Percentiles rank a stretch among this genome's conserved stretches.
Evolutionary conservation across 53 echinoderm and acorn worm species (phyloP).

Genomic region (Stichopus horrens): DNA sequence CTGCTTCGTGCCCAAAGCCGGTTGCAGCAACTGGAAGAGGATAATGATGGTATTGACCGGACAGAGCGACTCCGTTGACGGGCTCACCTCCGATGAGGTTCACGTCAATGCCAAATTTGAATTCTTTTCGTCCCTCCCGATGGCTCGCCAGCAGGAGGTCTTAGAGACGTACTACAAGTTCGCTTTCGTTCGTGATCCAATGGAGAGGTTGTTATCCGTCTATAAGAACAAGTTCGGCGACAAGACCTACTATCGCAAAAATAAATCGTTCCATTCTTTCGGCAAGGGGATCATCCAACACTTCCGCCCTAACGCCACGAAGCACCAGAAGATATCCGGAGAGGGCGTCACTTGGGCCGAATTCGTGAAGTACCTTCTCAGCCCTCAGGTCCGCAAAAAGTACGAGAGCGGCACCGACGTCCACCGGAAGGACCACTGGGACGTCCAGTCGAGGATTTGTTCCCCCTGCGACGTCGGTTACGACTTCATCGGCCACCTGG

Average conservation of each 20-base stretch:
- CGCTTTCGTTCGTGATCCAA: conserved; percentile 68
- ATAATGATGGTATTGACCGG: conserved; percentile 82
- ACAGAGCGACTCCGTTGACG: conserved; percentile 57
- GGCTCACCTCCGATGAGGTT: conserved; percentile 69
- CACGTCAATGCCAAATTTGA: conserved; percentile 51
- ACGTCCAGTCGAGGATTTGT: conserved; percentile 68
- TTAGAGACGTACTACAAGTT: conserved; percentile 67
- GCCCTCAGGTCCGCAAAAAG: conserved; percentile 58
- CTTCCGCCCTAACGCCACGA: conserved; percentile 56
- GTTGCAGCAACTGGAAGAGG: conserved; percentile 94
- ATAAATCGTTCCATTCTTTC: conserved; percentile 61
- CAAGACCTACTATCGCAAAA: conserved; percentile 54
- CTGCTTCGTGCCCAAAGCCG: conserved; percentile 87
- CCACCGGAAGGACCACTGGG: conserved; percentile 80
- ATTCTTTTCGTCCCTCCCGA: conserved; percentile 53
- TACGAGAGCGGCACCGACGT: conserved; percentile 63
- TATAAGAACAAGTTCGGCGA: conserved; percentile 71
- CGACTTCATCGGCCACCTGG: conserved; percentile 77
- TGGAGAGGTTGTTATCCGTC: conserved; percentile 64
- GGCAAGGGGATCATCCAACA: conserved; percentile 68
- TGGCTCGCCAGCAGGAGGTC: conserved; percentile 45
- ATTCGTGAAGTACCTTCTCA: conserved; percentile 72
- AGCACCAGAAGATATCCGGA: conserved; percentile 50
- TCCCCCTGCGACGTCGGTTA: conserved; percentile 76
- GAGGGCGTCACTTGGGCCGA: conserved; percentile 83